Evolutionary conservation across 2,888 invertebrate genomes (phyloP).

Genomic region (Chelonus formosanus): DNA sequence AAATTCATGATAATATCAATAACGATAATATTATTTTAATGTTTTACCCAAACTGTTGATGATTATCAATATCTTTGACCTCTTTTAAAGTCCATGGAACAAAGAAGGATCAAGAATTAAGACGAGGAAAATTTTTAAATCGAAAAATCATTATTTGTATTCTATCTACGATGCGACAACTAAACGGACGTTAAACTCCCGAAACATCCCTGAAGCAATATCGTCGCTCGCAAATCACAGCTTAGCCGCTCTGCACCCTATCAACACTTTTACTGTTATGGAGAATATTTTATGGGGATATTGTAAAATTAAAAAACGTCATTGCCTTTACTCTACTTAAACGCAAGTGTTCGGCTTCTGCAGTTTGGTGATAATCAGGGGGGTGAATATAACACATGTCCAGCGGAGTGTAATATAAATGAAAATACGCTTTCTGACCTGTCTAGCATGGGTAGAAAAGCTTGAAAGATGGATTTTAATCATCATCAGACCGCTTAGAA

Average conservation of each 20-base stretch:
- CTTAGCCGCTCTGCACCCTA: slow-evolving; percentile 50
- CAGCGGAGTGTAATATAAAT: too few species aligned
- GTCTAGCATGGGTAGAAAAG: too few species aligned
- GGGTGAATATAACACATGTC: slow-evolving; percentile 37
- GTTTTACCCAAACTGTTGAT: too few species aligned
- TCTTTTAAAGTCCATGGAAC: too few species aligned
- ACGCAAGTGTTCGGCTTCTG: slow-evolving; percentile 43
- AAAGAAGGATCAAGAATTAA: too few species aligned
- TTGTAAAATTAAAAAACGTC: slow-evolving; percentile 62
- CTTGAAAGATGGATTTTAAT: too few species aligned
- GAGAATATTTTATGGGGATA: slow-evolving; percentile 62
- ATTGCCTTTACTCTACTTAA: slow-evolving; percentile 40
- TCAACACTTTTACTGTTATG: slow-evolving; percentile 59
- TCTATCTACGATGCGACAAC: slow-evolving; percentile 13
- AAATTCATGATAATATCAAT: too few species aligned
- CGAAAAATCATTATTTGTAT: slow-evolving; percentile 11
- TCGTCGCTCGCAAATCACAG: slow-evolving; percentile 61
- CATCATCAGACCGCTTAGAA: too few species aligned
- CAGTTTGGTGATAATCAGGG: slow-evolving; percentile 54
- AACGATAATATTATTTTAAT: too few species aligned
- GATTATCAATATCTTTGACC: too few species aligned
- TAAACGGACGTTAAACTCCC: slow-evolving; percentile 32
- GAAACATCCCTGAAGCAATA: slow-evolving; percentile 46
- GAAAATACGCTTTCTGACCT: too few species aligned
- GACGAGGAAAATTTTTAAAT: neutral